These are phyloP conservation scores for Polydesmus complanatus DNA, from an alignment of 2,888 invertebrate species.

Conservation along the genomic window DNA sequence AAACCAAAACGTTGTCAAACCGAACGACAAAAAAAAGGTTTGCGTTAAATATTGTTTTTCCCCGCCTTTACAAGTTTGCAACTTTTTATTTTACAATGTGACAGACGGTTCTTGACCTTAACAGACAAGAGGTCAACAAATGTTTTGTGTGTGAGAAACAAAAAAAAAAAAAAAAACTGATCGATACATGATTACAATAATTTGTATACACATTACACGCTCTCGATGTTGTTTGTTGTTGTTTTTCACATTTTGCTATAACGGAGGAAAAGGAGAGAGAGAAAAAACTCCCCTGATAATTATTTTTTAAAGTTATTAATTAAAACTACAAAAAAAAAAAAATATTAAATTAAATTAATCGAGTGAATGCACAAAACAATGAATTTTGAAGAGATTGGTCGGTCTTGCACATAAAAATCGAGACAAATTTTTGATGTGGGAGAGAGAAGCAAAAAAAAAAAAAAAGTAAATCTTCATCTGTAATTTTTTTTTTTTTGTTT, in stretches of 20 bases:
- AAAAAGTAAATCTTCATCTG: background rate
- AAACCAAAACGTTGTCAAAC: background rate
- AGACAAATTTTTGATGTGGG: background rate
- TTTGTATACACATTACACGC: background rate
- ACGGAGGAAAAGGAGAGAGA: background rate
- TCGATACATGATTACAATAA: background rate
- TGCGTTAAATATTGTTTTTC: background rate
- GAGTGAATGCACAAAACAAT: background rate
- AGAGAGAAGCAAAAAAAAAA: background rate
- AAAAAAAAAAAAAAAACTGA: background rate
- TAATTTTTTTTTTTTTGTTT: background rate
- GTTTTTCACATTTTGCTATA: background rate
- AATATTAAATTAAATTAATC: too few relatives aligned
- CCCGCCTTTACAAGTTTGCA: background rate
- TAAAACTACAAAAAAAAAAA: too few relatives aligned
- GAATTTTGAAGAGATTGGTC: background rate
- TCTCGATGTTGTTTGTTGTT: background rate
- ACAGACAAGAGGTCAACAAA: background rate
- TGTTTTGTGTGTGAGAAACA: too few relatives aligned
- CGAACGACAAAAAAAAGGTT: background rate
- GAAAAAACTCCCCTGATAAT: too few relatives aligned
- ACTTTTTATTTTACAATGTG: background rate
- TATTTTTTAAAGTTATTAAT: too few relatives aligned
- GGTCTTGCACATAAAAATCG: background rate
- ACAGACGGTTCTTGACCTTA: background rate